Base-by-base conservation (phyloP, 2,113 vertebrate genomes). In the Ciconia boyciana region DNA sequence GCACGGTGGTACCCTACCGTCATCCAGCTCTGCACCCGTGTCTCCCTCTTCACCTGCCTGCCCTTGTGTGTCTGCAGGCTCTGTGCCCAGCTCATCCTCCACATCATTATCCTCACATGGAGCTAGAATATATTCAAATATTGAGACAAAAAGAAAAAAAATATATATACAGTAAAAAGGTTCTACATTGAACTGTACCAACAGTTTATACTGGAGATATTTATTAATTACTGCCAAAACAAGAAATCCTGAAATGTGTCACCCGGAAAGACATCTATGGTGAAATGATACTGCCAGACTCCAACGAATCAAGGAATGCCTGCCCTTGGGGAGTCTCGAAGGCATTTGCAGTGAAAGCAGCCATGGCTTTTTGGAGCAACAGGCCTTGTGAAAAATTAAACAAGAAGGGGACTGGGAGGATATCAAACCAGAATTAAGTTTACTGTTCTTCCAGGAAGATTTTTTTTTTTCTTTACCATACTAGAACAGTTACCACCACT, bases 11-110 rank as follows among this genome's bases (percentile, higher is more conserved):
- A 55, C 51, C 94, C 62, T 98, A 99, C 99, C 99, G 36, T 99
- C 98, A 71, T 99, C 99, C 97, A 99, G 97, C 93, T 99, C 99
- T 43, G 99, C 99, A 36, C 98, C 98, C 0, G 98, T 98, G 95
- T 98, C 98, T 83, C 98, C 98, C 58, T 98, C 99, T 44, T 98
- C 98, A 18, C 95, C 96, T 25, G 99, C 98, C 93, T 99, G 99
- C 72, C 98, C 95, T 94, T 99, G 98, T 26, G 98, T 98, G 97
- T 98, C 98, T n/a, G 98, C 98, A 60, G 98, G 98, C 87, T 98
- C 99, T 0, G 98, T 98, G 89, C 97, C 97, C 96, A 98, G 98
- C 22, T 99, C 99, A 26, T 99, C 98, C 65, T 98, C 98, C 72
- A 98, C 98, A 41, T 98, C 98, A 29, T 98, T 98, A 94, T 98